Evolutionary conservation across 2,797 vertebrate species (phyloP).

Genomic region (Premnoplex brunnescens): DNA sequence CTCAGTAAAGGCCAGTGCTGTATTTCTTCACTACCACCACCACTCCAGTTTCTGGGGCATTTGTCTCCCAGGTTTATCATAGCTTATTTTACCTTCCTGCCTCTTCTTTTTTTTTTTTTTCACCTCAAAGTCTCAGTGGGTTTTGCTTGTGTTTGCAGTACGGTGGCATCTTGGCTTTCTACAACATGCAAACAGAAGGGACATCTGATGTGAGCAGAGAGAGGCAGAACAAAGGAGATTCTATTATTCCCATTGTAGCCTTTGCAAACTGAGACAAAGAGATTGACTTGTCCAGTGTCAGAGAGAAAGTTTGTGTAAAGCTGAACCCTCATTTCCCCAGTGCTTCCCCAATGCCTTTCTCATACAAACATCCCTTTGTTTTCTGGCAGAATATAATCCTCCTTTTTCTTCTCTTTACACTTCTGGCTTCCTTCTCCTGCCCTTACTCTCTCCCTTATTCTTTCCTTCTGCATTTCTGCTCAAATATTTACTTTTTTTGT

Average conservation of each 20-base stretch:
- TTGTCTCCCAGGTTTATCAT: background rate
- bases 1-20: background rate
- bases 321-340: background rate
- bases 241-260: slow-evolving; percentile 4
- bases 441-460: slow-evolving; percentile 28
- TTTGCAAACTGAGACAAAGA: slow-evolving; percentile 31
- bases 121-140: background rate
- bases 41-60: background rate
- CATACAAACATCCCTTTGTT: slow-evolving; percentile 46
- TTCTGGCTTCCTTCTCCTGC: slow-evolving; percentile 12
- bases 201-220: background rate
- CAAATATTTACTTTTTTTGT: slow-evolving; percentile 40
- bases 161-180: background rate
- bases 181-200: background rate
- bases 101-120: background rate
- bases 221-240: slow-evolving; percentile 25
- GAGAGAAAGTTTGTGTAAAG: slow-evolving; percentile 37
- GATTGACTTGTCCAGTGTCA: slow-evolving; percentile 50
- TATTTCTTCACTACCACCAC: background rate
- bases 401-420: slow-evolving; percentile 35
- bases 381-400: slow-evolving; percentile 35
- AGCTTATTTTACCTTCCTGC: background rate
- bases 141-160: background rate
- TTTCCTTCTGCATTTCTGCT: slow-evolving; percentile 15
- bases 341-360: background rate